Evolutionary conservation across 2,888 invertebrate genomes (phyloP), one percentile per base, ranked within the genome.

Genomic region (Epistrophe eligans): DNA sequence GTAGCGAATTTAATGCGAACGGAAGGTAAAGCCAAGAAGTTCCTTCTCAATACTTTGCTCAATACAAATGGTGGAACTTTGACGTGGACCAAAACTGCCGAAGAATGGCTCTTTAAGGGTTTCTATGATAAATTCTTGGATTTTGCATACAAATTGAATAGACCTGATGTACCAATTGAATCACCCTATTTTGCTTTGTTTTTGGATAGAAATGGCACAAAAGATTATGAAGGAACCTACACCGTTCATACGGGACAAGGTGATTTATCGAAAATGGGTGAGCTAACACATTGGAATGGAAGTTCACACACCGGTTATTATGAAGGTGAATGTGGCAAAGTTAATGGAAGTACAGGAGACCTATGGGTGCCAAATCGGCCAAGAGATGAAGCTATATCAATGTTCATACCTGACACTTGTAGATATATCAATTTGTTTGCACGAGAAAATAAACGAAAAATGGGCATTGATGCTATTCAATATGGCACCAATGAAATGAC

Each of bases 141-240:
- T 90, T 96, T 81, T 94, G 95, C 6, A 70, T 92, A 38, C 92
- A 94, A 88, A 89, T 95, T 35, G 92, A 95, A 87, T 89, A 95
- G 17, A 92, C 89, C 92, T 0, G 77, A 89, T 7, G 7, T 92
- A 0, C 89, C 92, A 0, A 93, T 97, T 80, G 95, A 96, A 0
- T 95, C 94, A 89, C 95, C 95, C 72, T 95, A 95, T 90, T 98
- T 98, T 91, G 98, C 96, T 7, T 97, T 98, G 96, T 97, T 98
- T 91, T 93, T 92, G 40, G 92, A 96, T 95, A 95, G 97, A 88
- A 98, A 98, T 91, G 94, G 94, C 52, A 96, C 96, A 0, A 92
- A 94, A 48, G 94, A 94, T 0, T 96, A 94, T 90, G 97, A 97
- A 91, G 97, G 97, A 0, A 93, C 94, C 1, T 97, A 95, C 90